phyloP scores from a whole-genome alignment of 2,888 invertebrate genomes.

The Bhutanitis thaidina region DNA sequence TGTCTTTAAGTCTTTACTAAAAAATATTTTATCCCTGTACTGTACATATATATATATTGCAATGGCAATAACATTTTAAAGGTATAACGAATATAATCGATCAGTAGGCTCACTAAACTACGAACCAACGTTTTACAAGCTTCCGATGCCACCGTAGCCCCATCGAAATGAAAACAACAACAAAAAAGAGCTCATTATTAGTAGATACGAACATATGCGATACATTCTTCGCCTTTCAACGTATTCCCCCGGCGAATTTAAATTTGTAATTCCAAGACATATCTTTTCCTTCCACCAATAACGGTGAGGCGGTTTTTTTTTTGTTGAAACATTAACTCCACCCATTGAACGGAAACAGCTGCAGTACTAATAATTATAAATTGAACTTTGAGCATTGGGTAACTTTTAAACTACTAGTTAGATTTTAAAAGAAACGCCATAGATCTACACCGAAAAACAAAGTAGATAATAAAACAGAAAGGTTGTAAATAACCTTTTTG shows the following conservation, averaged over 20 bases:
- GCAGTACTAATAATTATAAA: conserved; percentile 72
- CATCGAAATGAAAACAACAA: conserved; percentile 19
- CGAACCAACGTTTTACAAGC: not conserved
- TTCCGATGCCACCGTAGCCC: not conserved
- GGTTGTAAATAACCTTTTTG: too few species aligned
- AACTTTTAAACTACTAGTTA: conserved; percentile 31
- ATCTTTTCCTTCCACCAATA: conserved; percentile 60
- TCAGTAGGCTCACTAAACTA: too few species aligned
- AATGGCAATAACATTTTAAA: too few species aligned
- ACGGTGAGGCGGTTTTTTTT: conserved; percentile 49
- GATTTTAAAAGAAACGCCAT: not conserved
- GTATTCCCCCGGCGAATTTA: conserved; percentile 72
- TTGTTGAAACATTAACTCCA: conserved; percentile 65
- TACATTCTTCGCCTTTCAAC: conserved; percentile 66
- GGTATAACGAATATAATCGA: too few species aligned
- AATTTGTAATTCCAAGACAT: conserved; percentile 66
- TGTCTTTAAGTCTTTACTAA: too few species aligned
- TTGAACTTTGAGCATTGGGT: conserved; percentile 61
- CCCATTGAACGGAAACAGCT: conserved; percentile 75
- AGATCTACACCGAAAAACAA: not conserved
- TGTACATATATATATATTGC: too few species aligned
- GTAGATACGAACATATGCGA: conserved; percentile 59
- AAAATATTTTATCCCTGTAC: too few species aligned
- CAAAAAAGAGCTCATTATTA: conserved; percentile 42
- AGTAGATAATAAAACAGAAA: not conserved